Base-by-base conservation (phyloP, 2,888 invertebrate genomes). In the Perizoma affinitatum region DNA sequence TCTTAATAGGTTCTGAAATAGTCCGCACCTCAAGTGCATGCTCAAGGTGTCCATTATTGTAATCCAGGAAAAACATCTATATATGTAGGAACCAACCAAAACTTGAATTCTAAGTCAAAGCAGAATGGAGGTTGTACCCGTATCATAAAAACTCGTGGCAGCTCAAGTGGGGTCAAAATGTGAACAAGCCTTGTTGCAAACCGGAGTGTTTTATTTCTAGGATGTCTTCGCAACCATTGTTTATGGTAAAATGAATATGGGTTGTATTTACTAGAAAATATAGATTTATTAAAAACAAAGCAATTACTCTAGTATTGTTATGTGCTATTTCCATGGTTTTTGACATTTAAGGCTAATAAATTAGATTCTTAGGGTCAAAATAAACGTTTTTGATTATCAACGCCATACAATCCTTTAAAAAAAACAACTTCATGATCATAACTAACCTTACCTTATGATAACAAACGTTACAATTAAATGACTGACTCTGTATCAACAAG, bases 401-500 rank as follows among this genome's bases (percentile, higher is more conserved):
- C n/a, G 42, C 42, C 42, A n/a, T 42, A 5, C 9, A 40, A 4
- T 8, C 40, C 10, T 42, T n/a, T 42, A 42, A 42, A 42, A 10
- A 22, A 44, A 44, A 44, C 44, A 43, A 43, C 22, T 22, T 1
- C 9, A 8, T 7, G 22, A 22, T 22, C 5, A 22, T 7, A 22
- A 44, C 11, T 22, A 44, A 44, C 4, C 42, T 42, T 6, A 6
- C 22, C 44, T 44, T 44, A 44, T 8, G 44, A 44, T 11, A 44
- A 44, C 11, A 22, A 22, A 44, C 44, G 22, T 48, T 36, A 36
- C 22, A 0, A 44, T 42, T n/a, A 71, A 74, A 76, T 75, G 70
- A 72, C 65, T 72, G 71, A 76, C 74, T 66, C 65, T 69, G 71
- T 74, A 73, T 77, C 75, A 76, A 77, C 78, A 75, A 75, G 74